phyloP scores from a whole-genome alignment of 1,140 invertebrate species.

The Meloidogyne hapla region DNA sequence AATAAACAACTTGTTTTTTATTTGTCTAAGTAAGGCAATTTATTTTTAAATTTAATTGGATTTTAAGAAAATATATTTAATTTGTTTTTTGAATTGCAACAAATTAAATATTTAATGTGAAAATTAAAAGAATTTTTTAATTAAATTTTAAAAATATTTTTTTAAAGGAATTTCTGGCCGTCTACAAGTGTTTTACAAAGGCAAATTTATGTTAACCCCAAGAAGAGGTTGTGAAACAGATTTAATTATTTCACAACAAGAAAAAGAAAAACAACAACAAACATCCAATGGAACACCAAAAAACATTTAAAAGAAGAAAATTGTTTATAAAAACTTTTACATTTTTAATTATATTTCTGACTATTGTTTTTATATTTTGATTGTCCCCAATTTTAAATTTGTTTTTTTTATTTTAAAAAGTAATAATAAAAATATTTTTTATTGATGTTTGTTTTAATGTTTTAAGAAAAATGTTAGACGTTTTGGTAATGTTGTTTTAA shows the following conservation, averaged over 20 bases:
- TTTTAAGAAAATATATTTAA: too few species aligned
- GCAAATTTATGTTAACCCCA: conserved; percentile 25
- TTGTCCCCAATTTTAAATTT: background rate
- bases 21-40: background rate
- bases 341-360: background rate
- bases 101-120: too few species aligned
- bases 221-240: background rate
- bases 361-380: background rate
- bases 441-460: too few species aligned
- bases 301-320: background rate
- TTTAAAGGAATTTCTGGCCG: conserved; percentile 26
- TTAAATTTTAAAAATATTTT: too few species aligned
- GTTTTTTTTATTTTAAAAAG: too few species aligned
- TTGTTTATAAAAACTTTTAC: conserved; percentile 1
- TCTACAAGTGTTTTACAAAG: conserved; percentile 35
- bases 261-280: conserved; percentile 8
- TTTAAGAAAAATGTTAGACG: too few species aligned
- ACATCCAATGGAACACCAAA: background rate
- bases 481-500: too few species aligned
- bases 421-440: background rate
- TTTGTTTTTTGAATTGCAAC: too few species aligned
- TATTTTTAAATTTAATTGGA: background rate
- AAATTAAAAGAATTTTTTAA: too few species aligned
- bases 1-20: too few species aligned
- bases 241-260: background rate